Percentiles rank a stretch among this genome's conserved stretches.
Conservation (phyloP, 1,140 invertebrate genomes). For the Drosophila cardini region DNA sequence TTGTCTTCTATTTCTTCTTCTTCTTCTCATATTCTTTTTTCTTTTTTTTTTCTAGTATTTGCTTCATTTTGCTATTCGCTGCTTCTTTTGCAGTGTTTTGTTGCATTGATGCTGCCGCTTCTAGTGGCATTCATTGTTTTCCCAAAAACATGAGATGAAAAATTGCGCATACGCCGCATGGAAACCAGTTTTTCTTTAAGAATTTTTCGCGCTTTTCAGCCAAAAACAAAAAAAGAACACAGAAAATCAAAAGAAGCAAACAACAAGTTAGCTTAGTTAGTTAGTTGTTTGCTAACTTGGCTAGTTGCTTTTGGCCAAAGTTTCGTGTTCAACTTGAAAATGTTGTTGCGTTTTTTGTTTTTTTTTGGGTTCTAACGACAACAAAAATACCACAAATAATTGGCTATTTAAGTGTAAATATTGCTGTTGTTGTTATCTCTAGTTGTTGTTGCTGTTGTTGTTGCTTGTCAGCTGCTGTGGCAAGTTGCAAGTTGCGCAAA, state of each 20-base stretch:
- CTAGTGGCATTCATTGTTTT: constrained; percentile 44
- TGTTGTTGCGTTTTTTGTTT: constrained; percentile 1
- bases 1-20: constrained; percentile 6
- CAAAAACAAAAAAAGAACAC: no score
- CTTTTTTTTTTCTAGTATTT: neutral
- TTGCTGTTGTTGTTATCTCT: constrained; percentile 31
- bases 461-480: constrained; percentile 14
- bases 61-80: neutral
- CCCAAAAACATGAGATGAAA: constrained; percentile 5
- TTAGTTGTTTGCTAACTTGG: constrained; percentile 21
- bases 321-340: constrained; percentile 55
- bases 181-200: constrained; percentile 70
- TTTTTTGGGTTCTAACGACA: constrained; percentile 26
- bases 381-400: constrained; percentile 76
- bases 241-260: constrained; percentile 12
- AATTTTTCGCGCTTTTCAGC: constrained; percentile 50
- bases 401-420: constrained; percentile 72
- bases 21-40: neutral
- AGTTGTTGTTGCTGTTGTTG: constrained; percentile 41
- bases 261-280: constrained; percentile 31
- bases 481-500: constrained; percentile 43
- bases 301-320: constrained; percentile 6
- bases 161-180: constrained; percentile 49
- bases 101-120: constrained; percentile 29
- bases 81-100: constrained; percentile 34